Base-by-base conservation (phyloP, 1,140 invertebrate species). In the Anoplophora glabripennis region DNA sequence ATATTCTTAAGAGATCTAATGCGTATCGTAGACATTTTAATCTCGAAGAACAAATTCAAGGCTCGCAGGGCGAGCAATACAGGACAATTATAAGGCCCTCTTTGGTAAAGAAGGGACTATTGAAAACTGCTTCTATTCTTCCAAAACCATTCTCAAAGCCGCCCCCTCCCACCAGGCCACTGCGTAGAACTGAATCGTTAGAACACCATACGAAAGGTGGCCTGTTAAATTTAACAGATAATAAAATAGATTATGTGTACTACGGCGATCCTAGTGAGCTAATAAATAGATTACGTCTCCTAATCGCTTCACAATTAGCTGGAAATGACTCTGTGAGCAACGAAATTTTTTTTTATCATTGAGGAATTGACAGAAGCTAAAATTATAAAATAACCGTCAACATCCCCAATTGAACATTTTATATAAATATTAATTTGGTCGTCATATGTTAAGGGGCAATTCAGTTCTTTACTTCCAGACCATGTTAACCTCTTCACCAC, bases 281-380 rank as follows among this genome's bases (percentile, higher is more conserved):
- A n/a, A n/a, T n/a, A n/a, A n/a, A n/a, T n/a, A n/a, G n/a, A n/a
- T n/a, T n/a, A n/a, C n/a, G n/a, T n/a, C n/a, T n/a, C n/a, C n/a
- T n/a, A n/a, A n/a, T n/a, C n/a, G n/a, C n/a, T n/a, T n/a, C n/a
- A n/a, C 61, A 72, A 57, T 55, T 77, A 10, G 73, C 72, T 28
- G 74, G 72, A 7, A 69, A 76, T 55, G 66, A 42, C 4, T 68
- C 59, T 52, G 61, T 72, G 52, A 54, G 68, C 28, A 76, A 75
- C 65, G 73, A 78, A 70, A 77, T 78, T 51, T 53, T 71, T n/a
- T n/a, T 72, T 69, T 15, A 77, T 76, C 14, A 57, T 76, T 11
- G 71, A 77, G 61, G 75, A 64, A 53, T 17, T 64, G 28, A 61
- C 12, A 48, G 62, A 64, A 55, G 48, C 57, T 11, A 35, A 46